phyloP scores from a whole-genome alignment of 2,888 invertebrate species.

The Lucinisca nassula region DNA sequence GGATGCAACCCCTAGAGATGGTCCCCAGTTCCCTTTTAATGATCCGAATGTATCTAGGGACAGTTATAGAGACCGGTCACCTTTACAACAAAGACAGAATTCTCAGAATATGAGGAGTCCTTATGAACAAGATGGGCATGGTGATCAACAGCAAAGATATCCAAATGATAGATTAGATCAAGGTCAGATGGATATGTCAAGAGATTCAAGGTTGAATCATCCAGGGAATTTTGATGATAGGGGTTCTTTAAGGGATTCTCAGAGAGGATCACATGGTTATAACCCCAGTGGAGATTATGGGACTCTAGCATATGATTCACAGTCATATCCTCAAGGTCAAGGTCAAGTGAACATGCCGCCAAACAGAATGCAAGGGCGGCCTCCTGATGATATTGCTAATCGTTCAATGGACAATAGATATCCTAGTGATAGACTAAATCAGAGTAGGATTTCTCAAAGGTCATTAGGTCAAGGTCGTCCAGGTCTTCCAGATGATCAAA shows the following conservation, averaged over 20 bases:
- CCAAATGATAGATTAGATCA: constrained; percentile 21
- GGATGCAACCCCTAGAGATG: constrained; percentile 61
- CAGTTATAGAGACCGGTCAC: constrained; percentile 52
- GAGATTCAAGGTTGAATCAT: constrained; percentile 25
- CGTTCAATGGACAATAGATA: constrained; percentile 47
- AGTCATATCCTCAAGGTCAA: constrained; percentile 37
- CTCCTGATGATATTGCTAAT: constrained; percentile 26
- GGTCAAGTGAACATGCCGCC: constrained; percentile 20
- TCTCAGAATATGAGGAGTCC: constrained; percentile 36
- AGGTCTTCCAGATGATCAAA: constrained; percentile 55
- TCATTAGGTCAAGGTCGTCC: constrained; percentile 57
- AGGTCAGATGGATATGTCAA: constrained; percentile 21
- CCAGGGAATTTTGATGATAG: constrained; percentile 23
- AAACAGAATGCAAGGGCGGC: neutral
- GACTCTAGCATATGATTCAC: constrained; percentile 28
- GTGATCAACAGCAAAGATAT: constrained; percentile 29
- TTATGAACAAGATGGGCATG: neutral
- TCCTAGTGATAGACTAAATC: constrained; percentile 41
- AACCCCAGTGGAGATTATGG: constrained; percentile 51
- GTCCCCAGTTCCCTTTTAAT: constrained; percentile 60
- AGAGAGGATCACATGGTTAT: constrained; percentile 35
- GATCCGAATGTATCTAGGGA: constrained; percentile 12
- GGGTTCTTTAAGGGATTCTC: constrained; percentile 25
- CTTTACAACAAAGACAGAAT: constrained; percentile 55
- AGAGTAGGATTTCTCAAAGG: constrained; percentile 21